A percentile compares a stretch with the other conserved stretches of the same genome.
Conservation (phyloP, 2,888 invertebrate species). For the Ichneumoninae sp. region DNA sequence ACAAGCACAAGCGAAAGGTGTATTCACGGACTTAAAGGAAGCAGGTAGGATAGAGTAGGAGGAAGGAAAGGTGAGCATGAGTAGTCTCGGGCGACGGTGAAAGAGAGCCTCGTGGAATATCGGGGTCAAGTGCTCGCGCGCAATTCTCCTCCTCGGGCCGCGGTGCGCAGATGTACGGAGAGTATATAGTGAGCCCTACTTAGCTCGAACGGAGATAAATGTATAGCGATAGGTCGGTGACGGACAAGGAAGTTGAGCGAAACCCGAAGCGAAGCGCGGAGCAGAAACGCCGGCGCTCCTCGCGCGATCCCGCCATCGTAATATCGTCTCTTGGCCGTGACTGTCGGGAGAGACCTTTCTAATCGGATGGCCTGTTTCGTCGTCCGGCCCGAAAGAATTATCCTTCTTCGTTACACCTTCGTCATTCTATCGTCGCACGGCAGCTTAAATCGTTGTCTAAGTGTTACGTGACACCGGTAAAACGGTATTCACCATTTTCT, state of each 20-base stretch:
- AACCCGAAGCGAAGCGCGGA: conserved; percentile 28
- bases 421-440: conserved; percentile 4
- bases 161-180: conserved; percentile 25
- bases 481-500: conserved; percentile 33
- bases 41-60: conserved; percentile 11
- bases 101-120: conserved; percentile 73
- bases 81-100: conserved; percentile 67
- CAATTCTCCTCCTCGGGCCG: conserved; percentile 14
- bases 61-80: conserved; percentile 44
- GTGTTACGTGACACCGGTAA: conserved; percentile 32
- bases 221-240: conserved; percentile 2
- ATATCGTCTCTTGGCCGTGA: conserved; percentile 44
- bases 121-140: conserved; percentile 78
- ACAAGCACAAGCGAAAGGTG: not conserved
- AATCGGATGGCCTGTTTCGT: conserved; percentile 68
- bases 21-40: not conserved
- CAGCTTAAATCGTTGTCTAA: conserved; percentile 1
- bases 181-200: conserved; percentile 61
- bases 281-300: conserved; percentile 50
- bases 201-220: conserved; percentile 54
- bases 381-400: conserved; percentile 53
- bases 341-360: conserved; percentile 64
- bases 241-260: not conserved
- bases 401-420: conserved; percentile 38
- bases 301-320: conserved; percentile 53